These are phyloP conservation scores for Rhingia rostrata DNA, from an alignment of 2,888 invertebrate species.

Conservation along the genomic window DNA sequence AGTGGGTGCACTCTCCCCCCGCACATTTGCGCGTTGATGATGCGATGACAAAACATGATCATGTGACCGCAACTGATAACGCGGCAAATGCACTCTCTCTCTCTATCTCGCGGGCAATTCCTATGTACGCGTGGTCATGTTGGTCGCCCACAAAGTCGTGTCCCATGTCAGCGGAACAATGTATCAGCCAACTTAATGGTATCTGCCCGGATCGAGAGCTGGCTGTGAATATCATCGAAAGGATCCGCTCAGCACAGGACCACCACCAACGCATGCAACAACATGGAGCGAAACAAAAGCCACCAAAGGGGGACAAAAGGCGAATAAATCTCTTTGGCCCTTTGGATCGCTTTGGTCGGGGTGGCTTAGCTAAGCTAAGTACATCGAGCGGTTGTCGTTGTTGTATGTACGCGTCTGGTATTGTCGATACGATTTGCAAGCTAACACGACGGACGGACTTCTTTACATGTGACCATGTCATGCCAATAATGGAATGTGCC, in stretches of 20 bases:
- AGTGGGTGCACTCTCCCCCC: slow-evolving; percentile 55
- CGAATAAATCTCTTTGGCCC: slow-evolving; percentile 78
- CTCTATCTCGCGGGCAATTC: slow-evolving; percentile 12
- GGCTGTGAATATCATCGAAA: slow-evolving; percentile 37
- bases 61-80: slow-evolving; percentile 71
- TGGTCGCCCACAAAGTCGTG: slow-evolving; percentile 83
- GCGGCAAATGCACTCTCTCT: slow-evolving; percentile 36
- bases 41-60: slow-evolving; percentile 72
- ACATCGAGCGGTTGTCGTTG: slow-evolving; percentile 20
- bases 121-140: slow-evolving; percentile 78
- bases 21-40: slow-evolving; percentile 22
- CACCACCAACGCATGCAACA: slow-evolving; percentile 70
- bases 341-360: slow-evolving; percentile 39
- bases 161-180: slow-evolving; percentile 80
- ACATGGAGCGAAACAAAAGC: slow-evolving; percentile 55
- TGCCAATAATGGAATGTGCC: slow-evolving; percentile 58
- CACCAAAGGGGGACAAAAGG: slow-evolving; percentile 62
- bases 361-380: slow-evolving; percentile 46
- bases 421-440: slow-evolving; percentile 71
- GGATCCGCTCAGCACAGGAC: slow-evolving; percentile 50
- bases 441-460: slow-evolving; percentile 67
- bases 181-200: slow-evolving; percentile 76
- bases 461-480: slow-evolving; percentile 62
- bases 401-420: slow-evolving; percentile 26
- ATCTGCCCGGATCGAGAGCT: slow-evolving; percentile 64